phyloP scores from a whole-genome alignment of 2,113 vertebrate species.

The Thamnaconus septentrionalis region DNA sequence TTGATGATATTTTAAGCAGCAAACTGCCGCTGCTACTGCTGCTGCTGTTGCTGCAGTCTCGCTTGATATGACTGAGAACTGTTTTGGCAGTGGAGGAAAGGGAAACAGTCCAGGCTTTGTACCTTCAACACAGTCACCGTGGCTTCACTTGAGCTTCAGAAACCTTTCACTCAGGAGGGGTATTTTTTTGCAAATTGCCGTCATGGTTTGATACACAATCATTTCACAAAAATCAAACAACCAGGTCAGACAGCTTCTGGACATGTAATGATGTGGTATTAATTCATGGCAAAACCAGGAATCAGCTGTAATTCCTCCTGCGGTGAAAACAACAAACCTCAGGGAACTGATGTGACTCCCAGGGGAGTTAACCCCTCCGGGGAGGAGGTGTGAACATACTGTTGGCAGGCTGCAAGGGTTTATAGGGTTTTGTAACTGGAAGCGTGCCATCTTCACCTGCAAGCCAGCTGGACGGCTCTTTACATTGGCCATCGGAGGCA shows the following conservation, averaged over 20 bases:
- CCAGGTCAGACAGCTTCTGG: too few species aligned
- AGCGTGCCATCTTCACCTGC: slow-evolving; percentile 44
- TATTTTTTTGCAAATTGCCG: slow-evolving; percentile 10
- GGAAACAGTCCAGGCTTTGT: slow-evolving; percentile 52
- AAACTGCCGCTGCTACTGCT: neutral
- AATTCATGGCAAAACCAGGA: neutral
- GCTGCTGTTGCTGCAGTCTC: slow-evolving; percentile 4
- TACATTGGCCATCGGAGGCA: neutral
- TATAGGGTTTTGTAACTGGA: slow-evolving; percentile 42
- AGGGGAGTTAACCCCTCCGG: slow-evolving; percentile 4
- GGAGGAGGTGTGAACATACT: slow-evolving; percentile 48
- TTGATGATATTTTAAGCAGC: slow-evolving; percentile 24
- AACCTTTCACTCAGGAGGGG: slow-evolving; percentile 6
- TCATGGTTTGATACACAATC: neutral
- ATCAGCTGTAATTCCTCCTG: neutral
- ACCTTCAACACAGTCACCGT: slow-evolving; percentile 33
- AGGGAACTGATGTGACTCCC: slow-evolving; percentile 1
- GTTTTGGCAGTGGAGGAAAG: slow-evolving; percentile 11
- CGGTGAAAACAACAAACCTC: neutral
- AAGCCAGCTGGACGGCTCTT: slow-evolving; percentile 32
- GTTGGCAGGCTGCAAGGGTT: slow-evolving; percentile 32
- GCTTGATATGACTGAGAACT: slow-evolving; percentile 9
- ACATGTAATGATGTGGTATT: too few species aligned
- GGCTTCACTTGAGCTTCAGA: slow-evolving; percentile 22
- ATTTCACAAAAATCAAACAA: neutral